These are phyloP conservation scores for Diorhabda sublineata DNA, from an alignment of 1,140 invertebrate genomes.

Conservation along the genomic window DNA sequence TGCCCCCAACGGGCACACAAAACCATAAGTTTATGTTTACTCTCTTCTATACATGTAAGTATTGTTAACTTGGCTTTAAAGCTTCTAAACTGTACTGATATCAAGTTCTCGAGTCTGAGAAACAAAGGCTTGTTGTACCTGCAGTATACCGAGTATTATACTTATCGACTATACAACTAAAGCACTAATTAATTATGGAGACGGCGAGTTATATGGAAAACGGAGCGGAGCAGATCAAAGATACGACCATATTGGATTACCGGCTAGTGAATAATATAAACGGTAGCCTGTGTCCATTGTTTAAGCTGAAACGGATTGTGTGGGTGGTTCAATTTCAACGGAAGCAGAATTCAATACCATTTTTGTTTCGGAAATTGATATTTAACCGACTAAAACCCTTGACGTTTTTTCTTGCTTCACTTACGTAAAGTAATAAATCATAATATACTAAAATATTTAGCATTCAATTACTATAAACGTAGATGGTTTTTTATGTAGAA, in stretches of 20 bases:
- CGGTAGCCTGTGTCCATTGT: slow-evolving; percentile 19
- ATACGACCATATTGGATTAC: slow-evolving; percentile 24
- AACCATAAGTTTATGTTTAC: not conserved
- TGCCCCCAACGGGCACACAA: too few relatives aligned
- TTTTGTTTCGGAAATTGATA: not conserved
- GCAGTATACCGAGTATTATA: slow-evolving; percentile 15
- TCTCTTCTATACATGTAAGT: slow-evolving; percentile 8
- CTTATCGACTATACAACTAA: slow-evolving; percentile 16
- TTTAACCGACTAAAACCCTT: not conserved
- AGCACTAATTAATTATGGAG: slow-evolving; percentile 25
- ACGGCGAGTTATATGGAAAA: slow-evolving; percentile 25
- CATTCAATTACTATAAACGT: too few relatives aligned
- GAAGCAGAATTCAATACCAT: slow-evolving; percentile 4
- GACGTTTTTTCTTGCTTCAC: too few relatives aligned
- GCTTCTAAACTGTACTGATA: slow-evolving; percentile 5
- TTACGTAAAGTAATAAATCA: too few relatives aligned
- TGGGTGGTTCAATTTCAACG: slow-evolving; percentile 11
- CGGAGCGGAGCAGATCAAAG: slow-evolving; percentile 20
- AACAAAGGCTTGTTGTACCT: slow-evolving; percentile 19
- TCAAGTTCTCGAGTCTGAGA: slow-evolving; percentile 13
- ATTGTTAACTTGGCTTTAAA: slow-evolving; percentile 8
- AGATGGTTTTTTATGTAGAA: too few relatives aligned
- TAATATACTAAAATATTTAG: too few relatives aligned
- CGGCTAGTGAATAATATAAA: slow-evolving; percentile 20
- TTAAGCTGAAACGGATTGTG: slow-evolving; percentile 7